Percentiles rank a stretch among this genome's conserved stretches.
Evolutionary conservation across 2,888 invertebrate genomes (phyloP).

Genomic region (Helicoverpa assulta): DNA sequence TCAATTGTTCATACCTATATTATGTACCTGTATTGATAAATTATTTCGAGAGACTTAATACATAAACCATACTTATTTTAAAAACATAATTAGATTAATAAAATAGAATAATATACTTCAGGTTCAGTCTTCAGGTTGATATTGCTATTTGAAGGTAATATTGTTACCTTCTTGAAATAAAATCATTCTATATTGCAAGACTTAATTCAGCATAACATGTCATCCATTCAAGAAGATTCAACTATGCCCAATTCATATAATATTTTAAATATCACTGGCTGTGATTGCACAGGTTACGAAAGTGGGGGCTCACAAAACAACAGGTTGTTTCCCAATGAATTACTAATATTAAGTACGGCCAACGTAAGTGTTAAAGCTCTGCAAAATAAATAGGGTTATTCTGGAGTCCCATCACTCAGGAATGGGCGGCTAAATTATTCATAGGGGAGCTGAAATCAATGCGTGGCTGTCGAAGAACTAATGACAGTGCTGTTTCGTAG

Average conservation of each 20-base stretch:
- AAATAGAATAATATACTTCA: too few species aligned
- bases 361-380: constrained; percentile 55
- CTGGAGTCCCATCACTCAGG: constrained; percentile 51
- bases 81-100: too few species aligned
- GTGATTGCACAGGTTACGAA: constrained; percentile 23
- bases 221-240: not conserved
- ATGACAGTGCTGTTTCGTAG: not conserved
- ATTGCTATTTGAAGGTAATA: too few species aligned
- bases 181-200: too few species aligned
- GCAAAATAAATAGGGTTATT: constrained; percentile 59
- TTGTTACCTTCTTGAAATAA: too few species aligned
- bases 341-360: constrained; percentile 54
- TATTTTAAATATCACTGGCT: constrained; percentile 22
- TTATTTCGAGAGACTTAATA: too few species aligned
- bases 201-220: not conserved
- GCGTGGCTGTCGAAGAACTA: not conserved
- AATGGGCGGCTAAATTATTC: constrained; percentile 50
- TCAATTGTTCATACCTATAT: too few species aligned
- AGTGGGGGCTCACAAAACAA: constrained; percentile 41
- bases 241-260: not conserved
- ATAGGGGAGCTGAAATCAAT: constrained; percentile 35
- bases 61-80: too few species aligned
- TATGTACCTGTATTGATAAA: too few species aligned
- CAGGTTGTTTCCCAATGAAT: constrained; percentile 60
- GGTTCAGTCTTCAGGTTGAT: too few species aligned